Conservation (phyloP, 2,113 vertebrate genomes). For the Leucoraja erinaceus region DNA sequence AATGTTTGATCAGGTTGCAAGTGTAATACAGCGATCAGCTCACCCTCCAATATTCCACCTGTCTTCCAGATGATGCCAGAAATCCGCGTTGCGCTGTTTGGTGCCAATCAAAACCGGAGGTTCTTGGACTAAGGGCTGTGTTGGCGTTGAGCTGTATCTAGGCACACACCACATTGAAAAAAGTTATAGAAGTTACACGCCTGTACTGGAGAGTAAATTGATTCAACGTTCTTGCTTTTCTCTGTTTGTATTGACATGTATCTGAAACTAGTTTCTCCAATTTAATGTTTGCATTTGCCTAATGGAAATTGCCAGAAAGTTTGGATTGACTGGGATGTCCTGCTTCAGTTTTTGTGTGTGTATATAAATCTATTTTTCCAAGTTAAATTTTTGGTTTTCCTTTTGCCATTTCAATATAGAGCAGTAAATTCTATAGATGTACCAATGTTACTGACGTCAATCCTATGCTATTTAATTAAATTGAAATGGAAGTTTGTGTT, state of each 20-base stretch:
- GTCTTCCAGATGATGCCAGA: constrained; percentile 91
- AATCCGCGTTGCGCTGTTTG: constrained; percentile 79
- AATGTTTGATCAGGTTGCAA: background rate
- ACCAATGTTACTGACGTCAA: background rate
- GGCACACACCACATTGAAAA: background rate
- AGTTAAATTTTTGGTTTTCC: background rate
- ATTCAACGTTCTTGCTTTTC: constrained; percentile 1
- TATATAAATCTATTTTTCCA: background rate
- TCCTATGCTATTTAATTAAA: constrained; percentile 20
- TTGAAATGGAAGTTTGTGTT: background rate
- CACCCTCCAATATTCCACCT: constrained; percentile 2
- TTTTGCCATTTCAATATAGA: background rate
- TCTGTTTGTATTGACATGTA: background rate
- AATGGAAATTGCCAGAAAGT: constrained; percentile 20
- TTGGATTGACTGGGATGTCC: background rate
- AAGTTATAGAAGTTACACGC: constrained; percentile 31
- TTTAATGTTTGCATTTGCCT: background rate
- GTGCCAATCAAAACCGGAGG: constrained; percentile 83
- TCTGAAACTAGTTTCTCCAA: constrained; percentile 8
- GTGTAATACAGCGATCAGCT: background rate
- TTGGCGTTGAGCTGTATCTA: background rate
- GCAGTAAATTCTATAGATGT: background rate
- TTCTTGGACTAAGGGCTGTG: constrained; percentile 72
- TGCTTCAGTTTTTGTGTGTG: background rate
- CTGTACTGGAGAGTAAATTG: background rate